Conservation (phyloP, 2,113 vertebrate species). For the Laticauda colubrina region DNA sequence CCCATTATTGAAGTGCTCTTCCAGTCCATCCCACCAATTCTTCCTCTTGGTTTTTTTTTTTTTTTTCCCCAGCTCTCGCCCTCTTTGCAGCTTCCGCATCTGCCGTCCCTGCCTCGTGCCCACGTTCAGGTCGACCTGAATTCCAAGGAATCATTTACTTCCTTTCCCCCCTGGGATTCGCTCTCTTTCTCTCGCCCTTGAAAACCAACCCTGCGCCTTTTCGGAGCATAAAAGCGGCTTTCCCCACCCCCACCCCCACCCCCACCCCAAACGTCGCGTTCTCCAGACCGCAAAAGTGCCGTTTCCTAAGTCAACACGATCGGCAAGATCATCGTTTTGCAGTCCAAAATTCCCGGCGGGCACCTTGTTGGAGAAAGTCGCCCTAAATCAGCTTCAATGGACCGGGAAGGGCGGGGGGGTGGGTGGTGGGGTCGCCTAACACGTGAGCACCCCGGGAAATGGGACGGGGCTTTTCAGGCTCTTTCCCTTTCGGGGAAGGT, state of each 20-base stretch:
- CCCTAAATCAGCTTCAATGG: neutral
- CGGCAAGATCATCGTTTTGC: neutral
- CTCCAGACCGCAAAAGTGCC: neutral
- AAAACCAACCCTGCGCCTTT: neutral
- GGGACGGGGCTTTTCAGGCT: neutral
- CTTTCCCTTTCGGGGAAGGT: neutral
- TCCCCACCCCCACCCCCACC: no score
- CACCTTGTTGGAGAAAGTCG: neutral
- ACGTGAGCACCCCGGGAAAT: neutral
- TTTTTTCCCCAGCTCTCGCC: neutral
- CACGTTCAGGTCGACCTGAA: neutral
- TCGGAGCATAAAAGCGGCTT: neutral
- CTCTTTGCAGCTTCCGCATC: neutral
- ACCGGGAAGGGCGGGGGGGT: no score
- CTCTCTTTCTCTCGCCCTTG: neutral
- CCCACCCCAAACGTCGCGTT: neutral
- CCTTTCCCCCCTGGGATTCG: neutral
- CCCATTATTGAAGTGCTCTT: neutral
- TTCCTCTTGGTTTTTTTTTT: neutral
- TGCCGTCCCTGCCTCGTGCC: neutral
- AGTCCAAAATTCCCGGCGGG: neutral
- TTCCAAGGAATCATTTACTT: neutral
- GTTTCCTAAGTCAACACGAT: neutral
- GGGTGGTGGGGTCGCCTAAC: neutral
- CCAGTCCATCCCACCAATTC: neutral